phyloP scores from a whole-genome alignment of 2,113 vertebrate species.

The Engystomops pustulosus region DNA sequence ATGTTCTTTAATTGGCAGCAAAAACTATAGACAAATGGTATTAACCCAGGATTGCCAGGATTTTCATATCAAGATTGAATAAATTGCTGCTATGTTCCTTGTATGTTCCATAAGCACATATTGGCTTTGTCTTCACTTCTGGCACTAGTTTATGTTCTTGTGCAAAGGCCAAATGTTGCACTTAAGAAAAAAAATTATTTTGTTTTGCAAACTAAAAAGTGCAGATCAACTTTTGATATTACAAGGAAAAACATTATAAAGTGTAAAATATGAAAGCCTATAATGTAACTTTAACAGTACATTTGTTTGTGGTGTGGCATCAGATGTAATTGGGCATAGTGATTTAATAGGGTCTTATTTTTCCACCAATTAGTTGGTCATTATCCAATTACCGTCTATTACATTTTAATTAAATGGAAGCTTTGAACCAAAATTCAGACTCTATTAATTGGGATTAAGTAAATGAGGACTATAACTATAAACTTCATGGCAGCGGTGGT shows the following conservation, averaged over 20 bases:
- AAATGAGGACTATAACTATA: too few species aligned
- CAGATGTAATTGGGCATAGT: neutral
- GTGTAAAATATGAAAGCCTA: neutral
- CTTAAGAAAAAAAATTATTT: slow-evolving; percentile 31
- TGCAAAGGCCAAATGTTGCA: neutral
- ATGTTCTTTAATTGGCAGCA: neutral
- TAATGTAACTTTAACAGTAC: neutral
- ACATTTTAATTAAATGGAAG: too few species aligned
- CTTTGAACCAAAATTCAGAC: too few species aligned
- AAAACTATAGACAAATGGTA: slow-evolving; percentile 17
- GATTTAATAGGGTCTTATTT: neutral
- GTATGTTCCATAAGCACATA: slow-evolving; percentile 16
- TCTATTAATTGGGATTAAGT: too few species aligned
- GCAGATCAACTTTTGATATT: neutral
- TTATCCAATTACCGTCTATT: too few species aligned
- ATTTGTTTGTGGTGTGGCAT: neutral
- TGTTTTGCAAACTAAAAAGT: neutral
- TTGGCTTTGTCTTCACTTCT: neutral
- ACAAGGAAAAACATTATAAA: neutral
- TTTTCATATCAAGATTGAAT: slow-evolving; percentile 4
- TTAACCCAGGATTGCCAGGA: slow-evolving; percentile 7
- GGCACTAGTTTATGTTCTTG: neutral
- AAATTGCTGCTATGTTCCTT: neutral
- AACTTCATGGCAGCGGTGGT: too few species aligned
- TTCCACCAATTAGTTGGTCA: neutral